Evolutionary conservation across 2,888 invertebrate genomes (phyloP).

Genomic region (Nesidiocoris tenuis): DNA sequence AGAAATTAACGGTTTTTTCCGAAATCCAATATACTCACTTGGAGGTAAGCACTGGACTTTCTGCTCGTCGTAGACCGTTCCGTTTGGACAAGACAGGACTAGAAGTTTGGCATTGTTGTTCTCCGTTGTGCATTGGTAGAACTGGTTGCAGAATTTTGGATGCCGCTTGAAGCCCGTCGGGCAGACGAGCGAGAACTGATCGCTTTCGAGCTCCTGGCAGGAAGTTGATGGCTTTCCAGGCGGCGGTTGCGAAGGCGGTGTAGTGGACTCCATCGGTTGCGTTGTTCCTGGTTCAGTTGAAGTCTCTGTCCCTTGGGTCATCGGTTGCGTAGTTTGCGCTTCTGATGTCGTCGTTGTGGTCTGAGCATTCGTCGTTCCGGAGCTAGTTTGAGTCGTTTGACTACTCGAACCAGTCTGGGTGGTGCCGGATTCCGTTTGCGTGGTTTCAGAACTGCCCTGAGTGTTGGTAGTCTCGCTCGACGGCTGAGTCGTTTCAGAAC

Average conservation of each 20-base stretch:
- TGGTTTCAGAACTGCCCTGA: conserved; percentile 28
- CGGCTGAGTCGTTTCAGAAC: conserved; percentile 36
- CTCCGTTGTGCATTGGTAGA: conserved; percentile 75
- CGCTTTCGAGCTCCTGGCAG: conserved; percentile 64
- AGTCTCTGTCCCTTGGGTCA: conserved; percentile 41
- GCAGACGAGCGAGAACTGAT: conserved; percentile 72
- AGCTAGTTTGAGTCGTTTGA: conserved; percentile 41
- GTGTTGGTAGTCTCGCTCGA: conserved; percentile 19
- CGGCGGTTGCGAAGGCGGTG: conserved; percentile 6
- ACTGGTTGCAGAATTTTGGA: conserved; percentile 78
- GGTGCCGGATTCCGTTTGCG: conserved; percentile 33
- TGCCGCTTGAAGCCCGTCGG: conserved; percentile 81
- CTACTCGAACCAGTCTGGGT: conserved; percentile 30
- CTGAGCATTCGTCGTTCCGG: conserved; percentile 5
- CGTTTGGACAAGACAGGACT: conserved; percentile 73
- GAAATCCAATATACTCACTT: too few relatives aligned
- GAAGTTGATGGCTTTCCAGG: conserved; percentile 53
- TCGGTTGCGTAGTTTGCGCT: conserved; percentile 37
- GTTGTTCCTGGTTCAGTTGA: conserved; percentile 45
- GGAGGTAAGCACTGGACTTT: conserved; percentile 71
- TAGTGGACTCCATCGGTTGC: conserved; percentile 39
- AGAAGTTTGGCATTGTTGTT: conserved; percentile 68
- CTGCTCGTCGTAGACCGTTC: conserved; percentile 72
- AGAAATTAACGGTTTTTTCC: too few relatives aligned
- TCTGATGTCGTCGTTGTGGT: conserved; percentile 39